Conservation (phyloP, 1,140 invertebrate species). For the Ectropis grisescens region DNA sequence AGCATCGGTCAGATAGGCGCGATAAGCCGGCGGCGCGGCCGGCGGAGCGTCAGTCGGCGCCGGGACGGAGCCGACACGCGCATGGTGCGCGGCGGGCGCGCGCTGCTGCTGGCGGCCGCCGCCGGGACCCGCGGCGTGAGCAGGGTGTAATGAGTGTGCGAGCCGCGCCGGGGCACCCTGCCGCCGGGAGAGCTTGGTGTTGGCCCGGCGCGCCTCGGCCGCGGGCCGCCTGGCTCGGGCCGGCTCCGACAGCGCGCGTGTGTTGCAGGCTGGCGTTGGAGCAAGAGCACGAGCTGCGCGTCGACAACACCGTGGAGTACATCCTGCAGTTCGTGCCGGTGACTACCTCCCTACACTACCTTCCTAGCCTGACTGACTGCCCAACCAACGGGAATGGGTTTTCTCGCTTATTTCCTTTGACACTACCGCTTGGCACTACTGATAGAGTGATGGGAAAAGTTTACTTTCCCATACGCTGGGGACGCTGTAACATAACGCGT, state of each 20-base stretch:
- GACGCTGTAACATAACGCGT: no score
- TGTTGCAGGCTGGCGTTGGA: conserved; percentile 29
- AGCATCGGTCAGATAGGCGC: no score
- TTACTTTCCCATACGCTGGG: no score
- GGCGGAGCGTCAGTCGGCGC: no score
- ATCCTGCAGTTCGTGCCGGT: conserved; percentile 40
- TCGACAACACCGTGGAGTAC: conserved; percentile 39
- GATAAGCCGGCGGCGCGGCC: neutral
- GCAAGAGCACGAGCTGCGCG: conserved; percentile 21
- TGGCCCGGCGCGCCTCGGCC: neutral
- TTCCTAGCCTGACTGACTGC: neutral
- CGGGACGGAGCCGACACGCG: neutral
- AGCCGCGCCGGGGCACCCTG: neutral
- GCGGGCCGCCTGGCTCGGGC: no score
- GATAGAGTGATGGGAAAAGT: no score
- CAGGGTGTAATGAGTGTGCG: neutral
- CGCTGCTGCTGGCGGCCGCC: neutral
- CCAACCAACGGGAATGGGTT: no score
- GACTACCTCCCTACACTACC: conserved; percentile 11
- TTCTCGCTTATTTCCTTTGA: no score
- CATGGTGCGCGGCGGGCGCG: neutral
- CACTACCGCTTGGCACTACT: no score
- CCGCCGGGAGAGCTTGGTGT: neutral
- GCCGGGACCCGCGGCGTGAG: neutral
- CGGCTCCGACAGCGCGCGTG: neutral